phyloP scores from a whole-genome alignment of 2,888 invertebrate genomes.

The Chrysolina haemoptera region DNA sequence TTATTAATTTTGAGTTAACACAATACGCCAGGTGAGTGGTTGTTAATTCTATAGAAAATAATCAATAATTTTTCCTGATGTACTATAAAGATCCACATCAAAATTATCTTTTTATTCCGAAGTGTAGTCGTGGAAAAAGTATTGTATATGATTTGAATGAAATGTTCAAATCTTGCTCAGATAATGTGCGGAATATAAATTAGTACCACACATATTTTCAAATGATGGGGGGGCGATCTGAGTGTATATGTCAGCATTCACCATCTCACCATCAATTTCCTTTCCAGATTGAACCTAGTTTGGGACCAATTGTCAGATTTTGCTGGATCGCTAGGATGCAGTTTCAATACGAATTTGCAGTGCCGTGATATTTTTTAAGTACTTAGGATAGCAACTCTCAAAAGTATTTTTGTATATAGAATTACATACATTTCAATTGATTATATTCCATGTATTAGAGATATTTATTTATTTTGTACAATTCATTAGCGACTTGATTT shows the following conservation, averaged over 20 bases:
- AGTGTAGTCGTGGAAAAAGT: too few relatives aligned
- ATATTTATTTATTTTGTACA: constrained; percentile 46
- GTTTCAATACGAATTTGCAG: constrained; percentile 47
- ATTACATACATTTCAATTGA: constrained; percentile 23
- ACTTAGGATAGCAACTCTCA: constrained; percentile 20
- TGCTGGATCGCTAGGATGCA: constrained; percentile 58
- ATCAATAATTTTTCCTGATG: not conserved
- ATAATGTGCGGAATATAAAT: too few relatives aligned
- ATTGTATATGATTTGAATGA: too few relatives aligned
- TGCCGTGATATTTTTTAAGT: constrained; percentile 52
- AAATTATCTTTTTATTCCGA: too few relatives aligned
- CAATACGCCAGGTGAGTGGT: constrained; percentile 57
- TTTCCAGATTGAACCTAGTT: constrained; percentile 64
- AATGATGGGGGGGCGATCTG: too few relatives aligned
- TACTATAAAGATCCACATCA: too few relatives aligned
- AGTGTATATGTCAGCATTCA: too few relatives aligned
- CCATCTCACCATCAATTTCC: constrained; percentile 35
- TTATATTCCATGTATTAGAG: constrained; percentile 24
- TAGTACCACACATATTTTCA: too few relatives aligned
- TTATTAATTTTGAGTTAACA: constrained; percentile 65
- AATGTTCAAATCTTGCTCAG: too few relatives aligned
- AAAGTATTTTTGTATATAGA: constrained; percentile 40
- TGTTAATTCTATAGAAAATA: constrained; percentile 63
- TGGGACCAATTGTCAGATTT: constrained; percentile 64
- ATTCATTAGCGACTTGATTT: constrained; percentile 29